phyloP scores from a whole-genome alignment of 2,113 vertebrate genomes.

The Myotis brandtii region DNA sequence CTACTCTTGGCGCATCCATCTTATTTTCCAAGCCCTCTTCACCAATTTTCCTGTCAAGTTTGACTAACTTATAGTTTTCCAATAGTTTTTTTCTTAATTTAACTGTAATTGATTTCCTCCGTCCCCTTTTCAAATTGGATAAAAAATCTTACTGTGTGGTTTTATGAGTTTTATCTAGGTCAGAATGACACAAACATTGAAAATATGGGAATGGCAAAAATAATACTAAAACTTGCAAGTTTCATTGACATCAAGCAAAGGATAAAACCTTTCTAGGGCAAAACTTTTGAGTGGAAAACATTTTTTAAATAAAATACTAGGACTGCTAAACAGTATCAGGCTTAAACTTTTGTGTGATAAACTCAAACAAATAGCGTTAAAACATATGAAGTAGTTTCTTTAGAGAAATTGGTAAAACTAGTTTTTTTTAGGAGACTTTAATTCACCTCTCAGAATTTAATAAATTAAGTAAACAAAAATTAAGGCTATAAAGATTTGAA shows the following conservation, averaged over 20 bases:
- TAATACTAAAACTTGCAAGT: not conserved
- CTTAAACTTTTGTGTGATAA: not conserved
- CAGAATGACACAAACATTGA: not conserved
- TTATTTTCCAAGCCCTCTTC: not conserved
- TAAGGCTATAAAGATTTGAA: not conserved
- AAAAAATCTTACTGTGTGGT: not conserved
- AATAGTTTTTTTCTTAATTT: slow-evolving; percentile 17
- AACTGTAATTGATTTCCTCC: not conserved
- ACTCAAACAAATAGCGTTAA: not conserved
- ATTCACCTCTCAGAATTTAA: slow-evolving; percentile 31
- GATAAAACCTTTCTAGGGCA: not conserved
- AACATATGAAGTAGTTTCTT: not conserved
- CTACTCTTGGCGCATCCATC: not conserved
- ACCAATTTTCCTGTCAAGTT: not conserved
- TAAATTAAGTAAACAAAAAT: not conserved
- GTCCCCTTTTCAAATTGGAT: not conserved
- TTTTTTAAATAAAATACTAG: slow-evolving; percentile 9
- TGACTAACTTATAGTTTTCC: not conserved
- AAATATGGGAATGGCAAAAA: not conserved
- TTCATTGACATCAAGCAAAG: not conserved
- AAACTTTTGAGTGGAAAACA: not conserved
- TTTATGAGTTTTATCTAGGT: not conserved
- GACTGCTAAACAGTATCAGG: not conserved
- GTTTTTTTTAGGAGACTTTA: not conserved
- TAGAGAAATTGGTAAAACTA: not conserved